Percentiles rank a stretch among this genome's conserved stretches.
Evolutionary conservation across 1,140 invertebrate species (phyloP).

Genomic region (Lordiphosa stackelbergi): DNA sequence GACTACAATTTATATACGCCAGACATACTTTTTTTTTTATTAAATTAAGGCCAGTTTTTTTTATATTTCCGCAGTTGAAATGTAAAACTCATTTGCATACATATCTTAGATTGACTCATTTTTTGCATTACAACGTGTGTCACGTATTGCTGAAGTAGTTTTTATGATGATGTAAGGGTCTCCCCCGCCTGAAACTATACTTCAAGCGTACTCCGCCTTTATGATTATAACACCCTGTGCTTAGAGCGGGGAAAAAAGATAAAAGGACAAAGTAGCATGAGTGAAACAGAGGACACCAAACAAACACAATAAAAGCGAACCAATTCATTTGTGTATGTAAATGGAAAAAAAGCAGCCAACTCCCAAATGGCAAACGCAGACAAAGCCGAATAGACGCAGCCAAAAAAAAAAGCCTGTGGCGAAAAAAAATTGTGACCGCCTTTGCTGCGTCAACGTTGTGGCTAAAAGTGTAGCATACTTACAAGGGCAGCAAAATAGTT

Average conservation of each 20-base stretch:
- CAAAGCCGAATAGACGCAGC: constrained; percentile 20
- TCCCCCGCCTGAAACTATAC: background rate
- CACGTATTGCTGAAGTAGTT: too few relatives aligned
- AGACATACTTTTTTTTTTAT: too few relatives aligned
- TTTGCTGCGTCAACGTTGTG: constrained; percentile 19
- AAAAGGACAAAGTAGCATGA: background rate
- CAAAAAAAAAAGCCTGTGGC: constrained; percentile 32
- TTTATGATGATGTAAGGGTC: constrained; percentile 21
- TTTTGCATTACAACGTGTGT: too few relatives aligned
- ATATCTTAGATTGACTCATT: background rate
- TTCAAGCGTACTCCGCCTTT: too few relatives aligned
- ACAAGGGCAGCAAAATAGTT: constrained; percentile 35
- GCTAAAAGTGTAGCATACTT: constrained; percentile 18
- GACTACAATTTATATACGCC: too few relatives aligned
- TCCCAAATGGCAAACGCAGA: constrained; percentile 37
- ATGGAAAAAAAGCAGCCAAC: constrained; percentile 26
- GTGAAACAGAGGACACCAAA: background rate
- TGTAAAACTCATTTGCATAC: background rate
- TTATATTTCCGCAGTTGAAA: too few relatives aligned
- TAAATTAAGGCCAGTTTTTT: too few relatives aligned
- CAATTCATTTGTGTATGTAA: constrained; percentile 50
- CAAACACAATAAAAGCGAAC: constrained; percentile 35
- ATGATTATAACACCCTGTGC: constrained; percentile 37
- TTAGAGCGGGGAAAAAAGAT: background rate
- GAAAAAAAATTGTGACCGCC: constrained; percentile 10